Evolutionary conservation across 30 jellyfish, hydroid and myxozoan species (phyloP), one percentile per base, ranked within the genome.

Genomic region (Mastigias papua): DNA sequence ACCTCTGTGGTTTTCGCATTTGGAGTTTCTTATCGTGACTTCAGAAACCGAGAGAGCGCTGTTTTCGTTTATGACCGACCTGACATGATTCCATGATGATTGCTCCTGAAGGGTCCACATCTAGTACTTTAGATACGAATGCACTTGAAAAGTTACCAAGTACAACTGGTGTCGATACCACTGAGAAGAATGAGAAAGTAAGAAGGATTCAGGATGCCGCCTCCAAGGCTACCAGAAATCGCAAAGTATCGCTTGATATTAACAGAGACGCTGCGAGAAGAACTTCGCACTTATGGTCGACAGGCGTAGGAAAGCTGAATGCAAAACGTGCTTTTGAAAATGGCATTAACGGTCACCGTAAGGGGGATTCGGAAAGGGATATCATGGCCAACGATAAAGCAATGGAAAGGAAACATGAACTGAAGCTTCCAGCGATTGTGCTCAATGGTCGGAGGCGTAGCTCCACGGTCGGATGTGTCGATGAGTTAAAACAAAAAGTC

Each of bases 401-500:
- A 63, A 78, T 21, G 25, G 11, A 28, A 30, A 16, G 54, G 19
- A 75, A 75, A 48, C 50, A 21, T 4, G 37, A 69, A 25, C 34
- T 62, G 60, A 75, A 48, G 28, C 50, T 61, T 17, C 78, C 80
- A 28, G 9, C 72, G 72, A 35, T 74, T 30, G 50, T 20, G 17
- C 17, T 32, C n/a, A 34, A 51, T 19, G 29, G 34, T 25, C 23
- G 57, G 22, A 48, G 72, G 25, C 48, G 86, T 22, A 75, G 86
- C 37, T 75, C 73, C 19, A 75, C 86, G 32, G 33, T 75, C 23
- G 86, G 73, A 28, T 75, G 86, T 19, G 34, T 32, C 37, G 86
- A 60, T 48, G 86, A 75, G 5, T 29, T 75, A 17, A 72, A 28
- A 63, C 2, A 1, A 1, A 63, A 63, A 27, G 23, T 9, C 2